These are phyloP conservation scores for Athrips mouffetella DNA, from an alignment of 2,888 invertebrate species.

Conservation along the genomic window DNA sequence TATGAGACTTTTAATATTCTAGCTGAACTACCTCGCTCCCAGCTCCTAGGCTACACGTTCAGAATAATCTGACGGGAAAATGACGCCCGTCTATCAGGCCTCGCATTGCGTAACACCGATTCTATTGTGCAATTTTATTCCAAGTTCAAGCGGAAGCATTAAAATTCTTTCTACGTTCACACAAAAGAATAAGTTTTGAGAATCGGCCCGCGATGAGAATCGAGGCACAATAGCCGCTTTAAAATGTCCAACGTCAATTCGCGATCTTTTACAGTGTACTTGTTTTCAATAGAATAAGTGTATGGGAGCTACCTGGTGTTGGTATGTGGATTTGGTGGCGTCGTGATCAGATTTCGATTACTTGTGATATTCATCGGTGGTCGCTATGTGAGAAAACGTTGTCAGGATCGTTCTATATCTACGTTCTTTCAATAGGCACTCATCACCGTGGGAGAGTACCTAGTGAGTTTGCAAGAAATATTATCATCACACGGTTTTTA, in stretches of 20 bases:
- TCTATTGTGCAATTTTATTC: conserved; percentile 60
- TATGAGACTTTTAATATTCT: neutral
- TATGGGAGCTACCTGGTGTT: conserved; percentile 27
- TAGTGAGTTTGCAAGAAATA: neutral
- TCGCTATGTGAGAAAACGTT: conserved; percentile 22
- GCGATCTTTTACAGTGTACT: conserved; percentile 25
- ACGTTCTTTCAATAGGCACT: neutral
- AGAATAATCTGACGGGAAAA: conserved; percentile 9
- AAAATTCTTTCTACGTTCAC: conserved; percentile 70
- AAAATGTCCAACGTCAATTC: conserved; percentile 41
- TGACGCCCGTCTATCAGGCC: conserved; percentile 34
- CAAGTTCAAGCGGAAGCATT: conserved; percentile 73
- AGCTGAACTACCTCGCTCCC: neutral
- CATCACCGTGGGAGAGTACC: too few relatives aligned
- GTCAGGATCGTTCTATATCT: neutral
- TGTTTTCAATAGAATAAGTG: conserved; percentile 26
- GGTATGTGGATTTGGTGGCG: conserved; percentile 45
- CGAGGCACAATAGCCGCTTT: conserved; percentile 53
- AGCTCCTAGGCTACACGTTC: neutral
- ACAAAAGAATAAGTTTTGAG: conserved; percentile 76
- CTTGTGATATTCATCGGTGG: neutral
- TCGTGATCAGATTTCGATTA: conserved; percentile 40
- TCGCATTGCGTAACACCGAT: conserved; percentile 54
- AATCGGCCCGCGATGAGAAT: conserved; percentile 68
- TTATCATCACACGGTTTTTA: neutral